Percentiles rank a stretch among this genome's conserved stretches.
Conservation (phyloP, 2,113 vertebrate genomes). For the Dicrurus megarhynchus region DNA sequence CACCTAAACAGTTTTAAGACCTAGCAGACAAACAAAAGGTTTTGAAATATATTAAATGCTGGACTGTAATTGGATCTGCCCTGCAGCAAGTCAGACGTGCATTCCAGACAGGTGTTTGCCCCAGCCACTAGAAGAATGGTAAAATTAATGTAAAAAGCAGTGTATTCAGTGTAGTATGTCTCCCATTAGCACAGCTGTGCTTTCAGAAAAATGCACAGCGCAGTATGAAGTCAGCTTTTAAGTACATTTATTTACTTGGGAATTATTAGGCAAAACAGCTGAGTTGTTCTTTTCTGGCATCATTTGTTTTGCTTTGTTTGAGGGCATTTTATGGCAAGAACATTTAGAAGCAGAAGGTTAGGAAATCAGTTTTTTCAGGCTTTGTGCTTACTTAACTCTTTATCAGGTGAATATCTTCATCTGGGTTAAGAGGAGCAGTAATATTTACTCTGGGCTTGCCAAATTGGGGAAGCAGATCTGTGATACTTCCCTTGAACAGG, state of each 20-base stretch:
- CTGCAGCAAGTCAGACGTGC: background rate
- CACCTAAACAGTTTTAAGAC: background rate
- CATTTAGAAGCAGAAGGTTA: background rate
- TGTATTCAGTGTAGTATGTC: background rate
- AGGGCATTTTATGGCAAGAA: background rate
- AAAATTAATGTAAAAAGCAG: slow-evolving; percentile 37
- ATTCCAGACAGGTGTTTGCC: background rate
- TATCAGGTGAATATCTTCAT: background rate
- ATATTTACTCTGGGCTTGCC: background rate
- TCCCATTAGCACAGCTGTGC: slow-evolving; percentile 1
- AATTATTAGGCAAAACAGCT: background rate
- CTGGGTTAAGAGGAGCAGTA: background rate
- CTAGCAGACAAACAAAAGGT: background rate
- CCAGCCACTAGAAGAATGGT: slow-evolving; percentile 1
- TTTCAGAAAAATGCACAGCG: slow-evolving; percentile 11
- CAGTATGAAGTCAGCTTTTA: background rate
- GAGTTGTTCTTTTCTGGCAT: background rate
- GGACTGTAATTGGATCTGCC: slow-evolving; percentile 41
- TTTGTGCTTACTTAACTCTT: background rate
- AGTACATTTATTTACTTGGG: slow-evolving; percentile 15
- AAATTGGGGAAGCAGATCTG: background rate
- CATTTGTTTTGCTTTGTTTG: background rate
- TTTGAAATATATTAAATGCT: background rate
- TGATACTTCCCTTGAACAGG: background rate
- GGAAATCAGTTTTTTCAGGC: background rate